Evolutionary conservation across 2,113 vertebrate species (phyloP).

Genomic region (Gyps fulvus): DNA sequence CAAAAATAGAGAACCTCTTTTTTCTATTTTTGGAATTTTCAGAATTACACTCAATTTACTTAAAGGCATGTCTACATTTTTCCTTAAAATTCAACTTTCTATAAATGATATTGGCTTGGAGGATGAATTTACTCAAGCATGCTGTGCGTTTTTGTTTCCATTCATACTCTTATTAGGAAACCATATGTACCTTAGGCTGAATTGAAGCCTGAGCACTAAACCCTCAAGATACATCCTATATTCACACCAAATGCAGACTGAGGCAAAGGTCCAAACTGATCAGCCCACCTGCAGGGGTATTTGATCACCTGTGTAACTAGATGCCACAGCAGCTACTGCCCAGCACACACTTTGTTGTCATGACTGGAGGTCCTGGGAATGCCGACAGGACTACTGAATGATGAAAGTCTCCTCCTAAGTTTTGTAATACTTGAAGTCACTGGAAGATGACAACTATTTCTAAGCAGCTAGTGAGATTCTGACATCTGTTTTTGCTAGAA

Average conservation of each 20-base stretch:
- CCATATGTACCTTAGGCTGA: not conserved
- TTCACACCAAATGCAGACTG: not conserved
- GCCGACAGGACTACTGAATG: not conserved
- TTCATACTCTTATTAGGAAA: not conserved
- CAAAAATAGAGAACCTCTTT: not conserved
- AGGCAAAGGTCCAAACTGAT: not conserved
- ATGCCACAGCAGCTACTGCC: not conserved
- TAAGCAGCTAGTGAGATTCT: not conserved
- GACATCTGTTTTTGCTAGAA: not conserved
- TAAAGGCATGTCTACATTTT: not conserved
- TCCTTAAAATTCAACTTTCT: not conserved
- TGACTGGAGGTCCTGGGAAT: not conserved
- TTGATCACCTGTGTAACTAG: not conserved
- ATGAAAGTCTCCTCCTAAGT: not conserved
- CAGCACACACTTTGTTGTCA: too few species aligned
- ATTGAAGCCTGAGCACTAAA: not conserved
- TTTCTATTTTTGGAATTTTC: not conserved
- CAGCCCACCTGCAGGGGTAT: not conserved
- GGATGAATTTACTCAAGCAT: not conserved
- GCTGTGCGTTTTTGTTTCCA: not conserved
- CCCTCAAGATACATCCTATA: not conserved
- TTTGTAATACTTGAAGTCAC: not conserved
- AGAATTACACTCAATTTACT: not conserved
- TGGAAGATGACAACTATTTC: not conserved
- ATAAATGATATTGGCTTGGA: not conserved